Evolutionary conservation across 1,140 invertebrate genomes (phyloP), one percentile per base, ranked within the genome.

Genomic region (Archivesica marissinica): DNA sequence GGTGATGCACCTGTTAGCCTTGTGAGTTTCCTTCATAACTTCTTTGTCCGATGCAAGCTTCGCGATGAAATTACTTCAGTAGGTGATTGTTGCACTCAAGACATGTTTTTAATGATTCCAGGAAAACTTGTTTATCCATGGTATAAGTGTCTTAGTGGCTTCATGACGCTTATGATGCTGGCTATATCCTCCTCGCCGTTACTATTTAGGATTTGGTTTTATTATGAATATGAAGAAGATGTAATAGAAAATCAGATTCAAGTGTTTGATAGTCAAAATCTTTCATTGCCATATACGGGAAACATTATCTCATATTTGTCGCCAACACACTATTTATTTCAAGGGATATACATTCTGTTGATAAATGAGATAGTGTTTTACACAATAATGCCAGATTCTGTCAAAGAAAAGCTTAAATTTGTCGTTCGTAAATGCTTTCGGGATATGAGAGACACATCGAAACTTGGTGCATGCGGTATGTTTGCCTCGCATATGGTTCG

Each of bases 121-220:
- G 25, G 61, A 2, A 68, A 66, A 64, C 30, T 13, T 33, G 25
- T 35, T 9, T 35, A 50, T 33, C n/a, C 20, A 30, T 79, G 77
- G 77, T 66, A 79, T 28, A 38, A 47, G 35, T 66, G 56, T 28
- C 20, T 79, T 0, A 59, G 77, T 44, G 39, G 39, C 1, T 2
- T 79, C 0, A 79, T 79, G 77, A 23, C 50, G 17, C 4, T 50
- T 0, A 11, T 79, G n/a, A n/a, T n/a, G n/a, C 25, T 0, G 38
- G n/a, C 2, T 39, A 11, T 39, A 50, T n/a, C 30, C 50, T 35
- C 39, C 13, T 47, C 25, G 3, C 77, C 77, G 3, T 79, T 59
- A 61, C 38, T 79, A 11, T 13, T 79, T 17, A 25, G 77, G 38
- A 39, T 79, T 15, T 79, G 56, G 38, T 79, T 79, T 47, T 79